phyloP scores from a whole-genome alignment of 2,888 invertebrate species.

The Hemaris fuciformis region DNA sequence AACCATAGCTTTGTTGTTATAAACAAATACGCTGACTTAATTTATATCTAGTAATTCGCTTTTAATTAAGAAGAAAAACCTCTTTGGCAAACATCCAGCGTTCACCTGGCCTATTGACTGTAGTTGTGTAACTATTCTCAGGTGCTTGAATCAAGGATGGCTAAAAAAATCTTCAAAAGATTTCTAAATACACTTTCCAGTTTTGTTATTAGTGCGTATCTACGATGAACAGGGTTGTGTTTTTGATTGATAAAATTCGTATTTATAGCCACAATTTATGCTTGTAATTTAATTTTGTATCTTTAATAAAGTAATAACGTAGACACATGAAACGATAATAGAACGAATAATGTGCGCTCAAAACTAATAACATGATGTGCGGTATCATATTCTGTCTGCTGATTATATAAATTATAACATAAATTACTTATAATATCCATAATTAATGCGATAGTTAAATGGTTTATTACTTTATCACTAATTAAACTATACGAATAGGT shows the following conservation, averaged over 20 bases:
- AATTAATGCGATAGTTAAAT: too few species aligned
- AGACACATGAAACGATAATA: neutral
- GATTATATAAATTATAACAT: too few species aligned
- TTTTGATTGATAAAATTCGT: neutral
- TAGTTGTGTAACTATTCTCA: neutral
- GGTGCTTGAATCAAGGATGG: neutral
- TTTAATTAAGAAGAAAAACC: constrained; percentile 46
- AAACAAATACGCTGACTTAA: constrained; percentile 46
- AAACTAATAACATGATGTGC: neutral
- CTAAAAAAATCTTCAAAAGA: too few species aligned
- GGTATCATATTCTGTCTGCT: neutral
- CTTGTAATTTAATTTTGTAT: neutral
- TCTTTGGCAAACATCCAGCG: constrained; percentile 44
- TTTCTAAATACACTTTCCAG: too few species aligned
- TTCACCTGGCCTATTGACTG: neutral
- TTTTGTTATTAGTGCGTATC: neutral
- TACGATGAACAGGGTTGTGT: neutral
- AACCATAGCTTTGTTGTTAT: constrained; percentile 44
- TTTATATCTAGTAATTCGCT: constrained; percentile 44
- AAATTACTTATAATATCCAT: too few species aligned
- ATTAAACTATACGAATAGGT: too few species aligned
- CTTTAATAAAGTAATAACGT: neutral
- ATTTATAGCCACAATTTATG: neutral
- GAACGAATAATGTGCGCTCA: too few species aligned
- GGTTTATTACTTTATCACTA: too few species aligned